Evolutionary conservation across 2,113 vertebrate species (phyloP).

Genomic region (Petrocephalus microphthalmus): DNA sequence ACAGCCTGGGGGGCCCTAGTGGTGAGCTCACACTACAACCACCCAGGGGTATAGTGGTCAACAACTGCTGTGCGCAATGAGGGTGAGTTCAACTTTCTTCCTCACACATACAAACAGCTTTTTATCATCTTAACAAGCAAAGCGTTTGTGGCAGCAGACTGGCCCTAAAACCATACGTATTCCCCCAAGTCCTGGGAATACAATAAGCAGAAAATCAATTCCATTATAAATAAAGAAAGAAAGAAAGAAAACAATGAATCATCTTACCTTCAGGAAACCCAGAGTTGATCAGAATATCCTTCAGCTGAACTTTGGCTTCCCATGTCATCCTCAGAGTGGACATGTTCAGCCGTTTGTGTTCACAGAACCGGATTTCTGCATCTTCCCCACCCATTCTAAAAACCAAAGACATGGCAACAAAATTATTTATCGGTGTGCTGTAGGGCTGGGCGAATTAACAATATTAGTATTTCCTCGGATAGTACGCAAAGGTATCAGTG

Average conservation of each 20-base stretch:
- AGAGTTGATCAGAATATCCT: conserved; percentile 82
- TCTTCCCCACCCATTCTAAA: conserved; percentile 86
- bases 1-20: too few species aligned
- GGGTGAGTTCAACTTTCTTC: background rate
- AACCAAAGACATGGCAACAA: conserved; percentile 14
- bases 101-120: background rate
- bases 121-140: background rate
- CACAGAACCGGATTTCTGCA: conserved; percentile 83
- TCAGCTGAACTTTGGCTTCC: conserved; percentile 97
- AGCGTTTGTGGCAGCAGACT: background rate
- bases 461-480: background rate
- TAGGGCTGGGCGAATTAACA: background rate
- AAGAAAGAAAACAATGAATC: background rate
- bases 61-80: too few species aligned
- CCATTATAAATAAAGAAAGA: background rate
- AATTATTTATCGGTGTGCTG: background rate
- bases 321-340: conserved; percentile 93
- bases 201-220: background rate
- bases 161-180: too few species aligned
- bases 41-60: too few species aligned
- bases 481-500: too few species aligned
- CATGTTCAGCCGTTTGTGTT: conserved; percentile 91
- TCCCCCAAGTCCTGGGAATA: background rate
- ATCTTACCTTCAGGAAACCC: conserved; percentile 87
- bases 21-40: too few species aligned